phyloP scores from a whole-genome alignment of 2,888 invertebrate species.

The Acrobeloides nanus region DNA sequence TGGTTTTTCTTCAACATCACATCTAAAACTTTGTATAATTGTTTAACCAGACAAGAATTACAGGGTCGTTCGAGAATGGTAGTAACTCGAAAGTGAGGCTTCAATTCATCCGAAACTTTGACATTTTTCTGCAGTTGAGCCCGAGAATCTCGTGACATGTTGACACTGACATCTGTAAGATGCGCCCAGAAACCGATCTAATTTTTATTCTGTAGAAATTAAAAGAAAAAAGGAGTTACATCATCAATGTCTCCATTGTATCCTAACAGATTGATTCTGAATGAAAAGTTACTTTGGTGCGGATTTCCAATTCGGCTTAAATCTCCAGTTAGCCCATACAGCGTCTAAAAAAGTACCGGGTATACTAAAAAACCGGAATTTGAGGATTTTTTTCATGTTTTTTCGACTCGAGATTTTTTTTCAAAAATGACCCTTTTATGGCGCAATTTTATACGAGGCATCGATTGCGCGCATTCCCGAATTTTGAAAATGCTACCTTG shows the following conservation, averaged over 20 bases:
- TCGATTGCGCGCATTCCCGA: no score
- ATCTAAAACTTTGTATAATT: no score
- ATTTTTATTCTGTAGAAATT: not conserved
- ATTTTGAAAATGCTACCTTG: no score
- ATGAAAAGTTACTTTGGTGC: constrained; percentile 40
- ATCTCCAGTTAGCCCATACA: constrained; percentile 25
- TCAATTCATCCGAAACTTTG: constrained; percentile 51
- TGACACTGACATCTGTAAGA: constrained; percentile 44
- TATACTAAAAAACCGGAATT: no score
- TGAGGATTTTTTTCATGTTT: no score
- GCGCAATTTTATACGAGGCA: no score
- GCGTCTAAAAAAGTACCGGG: constrained; percentile 3
- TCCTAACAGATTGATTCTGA: constrained; percentile 49
- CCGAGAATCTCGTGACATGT: constrained; percentile 45
- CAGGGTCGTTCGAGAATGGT: no score
- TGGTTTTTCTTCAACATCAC: constrained; percentile 54
- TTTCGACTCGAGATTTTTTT: no score
- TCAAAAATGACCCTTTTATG: not conserved
- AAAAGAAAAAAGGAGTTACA: constrained; percentile 21
- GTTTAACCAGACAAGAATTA: no score
- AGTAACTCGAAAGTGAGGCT: constrained; percentile 55
- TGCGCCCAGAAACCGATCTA: constrained; percentile 53
- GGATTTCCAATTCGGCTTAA: constrained; percentile 19
- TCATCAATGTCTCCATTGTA: constrained; percentile 47
- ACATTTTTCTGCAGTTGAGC: constrained; percentile 49